A percentile compares a stretch with the other conserved stretches of the same genome.
Evolutionary conservation across 2,113 vertebrate genomes (phyloP).

Genomic region (Pachycephala philippinensis): DNA sequence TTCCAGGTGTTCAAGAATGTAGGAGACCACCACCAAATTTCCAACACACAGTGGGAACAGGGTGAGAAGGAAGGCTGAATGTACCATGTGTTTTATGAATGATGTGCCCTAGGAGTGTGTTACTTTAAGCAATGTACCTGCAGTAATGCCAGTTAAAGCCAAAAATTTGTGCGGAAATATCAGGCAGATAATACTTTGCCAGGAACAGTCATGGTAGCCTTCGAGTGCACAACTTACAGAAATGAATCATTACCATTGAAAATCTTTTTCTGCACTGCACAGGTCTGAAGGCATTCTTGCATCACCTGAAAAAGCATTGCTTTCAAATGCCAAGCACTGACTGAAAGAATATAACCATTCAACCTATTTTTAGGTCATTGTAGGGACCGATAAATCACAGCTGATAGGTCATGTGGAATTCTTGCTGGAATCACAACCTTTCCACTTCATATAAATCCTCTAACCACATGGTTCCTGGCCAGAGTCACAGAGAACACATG

Average conservation of each 20-base stretch:
- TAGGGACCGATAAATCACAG: background rate
- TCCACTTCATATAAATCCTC: background rate
- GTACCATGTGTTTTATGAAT: background rate
- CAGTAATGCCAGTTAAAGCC: background rate
- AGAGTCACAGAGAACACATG: background rate
- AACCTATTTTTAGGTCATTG: background rate
- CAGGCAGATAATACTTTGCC: background rate
- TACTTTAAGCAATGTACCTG: background rate
- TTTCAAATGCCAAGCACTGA: background rate
- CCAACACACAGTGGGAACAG: background rate
- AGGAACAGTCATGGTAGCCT: background rate
- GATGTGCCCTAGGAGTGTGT: background rate
- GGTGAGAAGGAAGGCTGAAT: background rate
- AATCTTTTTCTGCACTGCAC: background rate
- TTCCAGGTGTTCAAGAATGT: background rate
- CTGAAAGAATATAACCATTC: background rate
- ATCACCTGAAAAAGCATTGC: background rate
- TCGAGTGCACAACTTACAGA: background rate
- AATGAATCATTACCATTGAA: background rate
- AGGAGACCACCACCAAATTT: background rate
- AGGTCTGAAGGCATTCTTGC: background rate
- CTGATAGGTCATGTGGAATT: background rate
- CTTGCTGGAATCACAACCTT: background rate
- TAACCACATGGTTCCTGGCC: background rate
- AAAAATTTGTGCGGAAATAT: background rate